Evolutionary conservation across 2,888 invertebrate species (phyloP).

Genomic region (Phoronis australis): DNA sequence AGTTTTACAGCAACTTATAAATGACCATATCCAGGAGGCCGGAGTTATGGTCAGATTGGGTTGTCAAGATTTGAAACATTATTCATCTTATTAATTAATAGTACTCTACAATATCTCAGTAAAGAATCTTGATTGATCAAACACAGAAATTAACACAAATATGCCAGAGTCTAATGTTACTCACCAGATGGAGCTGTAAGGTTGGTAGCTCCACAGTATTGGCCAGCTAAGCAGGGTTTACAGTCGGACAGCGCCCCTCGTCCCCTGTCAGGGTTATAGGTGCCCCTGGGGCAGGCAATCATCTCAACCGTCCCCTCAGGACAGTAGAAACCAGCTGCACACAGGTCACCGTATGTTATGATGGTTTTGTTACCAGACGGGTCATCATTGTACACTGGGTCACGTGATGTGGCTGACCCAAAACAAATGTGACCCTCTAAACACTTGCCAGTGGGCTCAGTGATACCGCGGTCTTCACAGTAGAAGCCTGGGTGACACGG

Average conservation of each 20-base stretch:
- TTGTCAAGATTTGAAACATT: neutral
- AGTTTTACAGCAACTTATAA: no score
- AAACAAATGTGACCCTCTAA: constrained; percentile 48
- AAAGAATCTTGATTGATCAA: no score
- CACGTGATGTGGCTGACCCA: constrained; percentile 27
- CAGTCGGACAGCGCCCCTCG: constrained; percentile 26
- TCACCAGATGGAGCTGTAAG: constrained; percentile 33
- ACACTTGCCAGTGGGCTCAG: constrained; percentile 36
- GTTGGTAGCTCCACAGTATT: constrained; percentile 39
- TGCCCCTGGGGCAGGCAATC: constrained; percentile 42
- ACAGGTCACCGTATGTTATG: constrained; percentile 41
- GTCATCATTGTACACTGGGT: constrained; percentile 46
- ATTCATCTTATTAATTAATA: no score
- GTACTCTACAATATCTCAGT: no score
- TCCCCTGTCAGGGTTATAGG: constrained; percentile 34
- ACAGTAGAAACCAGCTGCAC: constrained; percentile 45
- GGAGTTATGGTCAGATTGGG: neutral
- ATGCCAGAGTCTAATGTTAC: no score
- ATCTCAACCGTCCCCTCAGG: constrained; percentile 37
- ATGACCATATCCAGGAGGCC: neutral
- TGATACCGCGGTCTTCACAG: constrained; percentile 38
- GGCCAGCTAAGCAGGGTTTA: constrained; percentile 40
- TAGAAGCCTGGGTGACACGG: constrained; percentile 42
- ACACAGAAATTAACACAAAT: no score
- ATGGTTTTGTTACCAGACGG: constrained; percentile 35